Conservation (phyloP, 2,888 invertebrate genomes). For the Oscheius myriophilus region DNA sequence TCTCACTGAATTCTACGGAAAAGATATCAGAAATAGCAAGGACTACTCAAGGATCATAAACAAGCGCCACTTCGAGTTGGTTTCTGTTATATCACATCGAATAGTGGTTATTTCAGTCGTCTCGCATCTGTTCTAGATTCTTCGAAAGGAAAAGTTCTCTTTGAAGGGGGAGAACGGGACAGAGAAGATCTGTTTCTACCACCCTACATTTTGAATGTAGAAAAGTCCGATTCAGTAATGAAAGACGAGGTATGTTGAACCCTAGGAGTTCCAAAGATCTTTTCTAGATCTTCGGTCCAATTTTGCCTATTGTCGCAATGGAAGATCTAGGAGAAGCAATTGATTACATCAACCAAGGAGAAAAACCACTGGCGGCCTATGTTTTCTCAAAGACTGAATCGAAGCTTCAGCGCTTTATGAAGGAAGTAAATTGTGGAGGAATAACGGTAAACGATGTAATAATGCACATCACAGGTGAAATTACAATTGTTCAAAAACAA, state of each 20-base stretch:
- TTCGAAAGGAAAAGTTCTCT: constrained; percentile 78
- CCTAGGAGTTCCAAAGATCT: too few relatives aligned
- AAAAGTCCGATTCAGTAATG: constrained; percentile 78
- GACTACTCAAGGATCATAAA: constrained; percentile 88
- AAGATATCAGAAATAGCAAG: constrained; percentile 79
- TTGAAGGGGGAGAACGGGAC: constrained; percentile 76
- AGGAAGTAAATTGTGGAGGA: constrained; percentile 83
- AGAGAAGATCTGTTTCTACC: constrained; percentile 82
- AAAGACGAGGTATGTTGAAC: constrained; percentile 77
- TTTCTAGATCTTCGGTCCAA: constrained; percentile 88
- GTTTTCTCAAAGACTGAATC: constrained; percentile 81
- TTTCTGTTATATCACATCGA: constrained; percentile 27
- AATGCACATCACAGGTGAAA: constrained; percentile 8
- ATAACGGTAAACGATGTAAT: constrained; percentile 83
- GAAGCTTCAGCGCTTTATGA: constrained; percentile 78
- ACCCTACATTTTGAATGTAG: constrained; percentile 83
- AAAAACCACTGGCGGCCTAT: constrained; percentile 89
- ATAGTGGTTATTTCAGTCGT: constrained; percentile 75
- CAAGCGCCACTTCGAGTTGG: constrained; percentile 82
- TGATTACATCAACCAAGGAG: constrained; percentile 81
- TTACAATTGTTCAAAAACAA: neutral
- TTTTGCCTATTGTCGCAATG: constrained; percentile 87
- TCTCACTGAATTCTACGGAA: constrained; percentile 80
- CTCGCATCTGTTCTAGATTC: constrained; percentile 79
- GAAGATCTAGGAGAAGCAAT: constrained; percentile 88